Conservation (phyloP, 2,888 invertebrate species). For the Epistrophella euchroma region DNA sequence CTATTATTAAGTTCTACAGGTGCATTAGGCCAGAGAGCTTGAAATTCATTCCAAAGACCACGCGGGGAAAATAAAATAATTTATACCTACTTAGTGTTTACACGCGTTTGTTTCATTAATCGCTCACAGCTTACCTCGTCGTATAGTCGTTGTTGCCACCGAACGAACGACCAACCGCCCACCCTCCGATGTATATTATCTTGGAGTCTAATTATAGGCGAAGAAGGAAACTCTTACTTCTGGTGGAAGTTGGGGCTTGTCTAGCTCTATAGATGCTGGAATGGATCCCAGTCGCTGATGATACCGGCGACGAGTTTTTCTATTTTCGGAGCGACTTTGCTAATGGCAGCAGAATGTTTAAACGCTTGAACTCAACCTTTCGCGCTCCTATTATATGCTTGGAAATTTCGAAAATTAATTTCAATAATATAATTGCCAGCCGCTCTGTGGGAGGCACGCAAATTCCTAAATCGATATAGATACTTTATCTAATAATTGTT, state of each 20-base stretch:
- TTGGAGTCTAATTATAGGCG: conserved; percentile 21
- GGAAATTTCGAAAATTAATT: conserved; percentile 60
- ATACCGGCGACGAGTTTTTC: conserved; percentile 40
- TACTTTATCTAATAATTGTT: conserved; percentile 46
- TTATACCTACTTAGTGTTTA: conserved; percentile 74
- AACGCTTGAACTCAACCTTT: conserved; percentile 74
- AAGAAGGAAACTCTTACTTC: conserved; percentile 69
- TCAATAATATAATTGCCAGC: conserved; percentile 63
- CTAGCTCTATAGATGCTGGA: conserved; percentile 13
- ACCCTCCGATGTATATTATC: background rate
- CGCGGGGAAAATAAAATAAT: conserved; percentile 60
- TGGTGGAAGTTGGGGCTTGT: conserved; percentile 70
- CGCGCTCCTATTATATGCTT: conserved; percentile 56
- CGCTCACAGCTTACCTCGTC: conserved; percentile 27
- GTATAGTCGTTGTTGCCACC: background rate
- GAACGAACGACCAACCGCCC: background rate
- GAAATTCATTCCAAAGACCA: conserved; percentile 59
- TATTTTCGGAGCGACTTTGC: conserved; percentile 57
- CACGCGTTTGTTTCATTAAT: conserved; percentile 64
- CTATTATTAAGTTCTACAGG: conserved; percentile 75
- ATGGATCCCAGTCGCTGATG: conserved; percentile 29
- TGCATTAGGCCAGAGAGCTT: conserved; percentile 62
- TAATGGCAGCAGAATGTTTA: conserved; percentile 54
- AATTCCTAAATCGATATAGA: conserved; percentile 46
- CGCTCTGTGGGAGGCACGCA: conserved; percentile 59